Conservation (phyloP, 1,140 invertebrate species). For the Schlechtendalia chinensis region DNA sequence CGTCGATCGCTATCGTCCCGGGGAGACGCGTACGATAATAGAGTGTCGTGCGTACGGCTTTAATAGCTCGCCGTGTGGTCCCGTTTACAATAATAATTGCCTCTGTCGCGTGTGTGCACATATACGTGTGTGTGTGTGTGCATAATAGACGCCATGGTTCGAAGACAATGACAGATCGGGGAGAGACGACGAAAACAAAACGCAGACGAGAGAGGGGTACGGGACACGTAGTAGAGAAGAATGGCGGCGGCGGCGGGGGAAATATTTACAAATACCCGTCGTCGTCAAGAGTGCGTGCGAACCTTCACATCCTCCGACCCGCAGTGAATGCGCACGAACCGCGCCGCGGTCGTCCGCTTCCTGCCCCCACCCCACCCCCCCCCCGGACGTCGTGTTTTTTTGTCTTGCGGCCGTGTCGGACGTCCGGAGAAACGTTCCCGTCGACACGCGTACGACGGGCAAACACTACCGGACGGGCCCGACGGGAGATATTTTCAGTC, state of each 20-base stretch:
- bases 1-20: slow-evolving; percentile 9
- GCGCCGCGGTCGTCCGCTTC: not conserved
- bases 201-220: not conserved
- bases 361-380: too few species aligned
- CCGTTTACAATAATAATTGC: too few species aligned
- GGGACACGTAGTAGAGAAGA: not conserved
- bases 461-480: too few species aligned
- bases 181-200: not conserved
- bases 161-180: slow-evolving; percentile 30
- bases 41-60: slow-evolving; percentile 8
- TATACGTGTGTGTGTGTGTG: not conserved
- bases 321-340: not conserved
- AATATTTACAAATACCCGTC: not conserved
- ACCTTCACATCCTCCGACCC: slow-evolving; percentile 26
- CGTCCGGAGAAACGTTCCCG: too few species aligned
- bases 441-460: not conserved
- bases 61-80: slow-evolving; percentile 35
- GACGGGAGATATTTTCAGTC: not conserved
- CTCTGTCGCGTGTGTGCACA: too few species aligned
- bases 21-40: not conserved
- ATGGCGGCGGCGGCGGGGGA: not conserved
- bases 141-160: slow-evolving; percentile 10
- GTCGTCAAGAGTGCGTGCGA: slow-evolving; percentile 17
- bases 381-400: too few species aligned
- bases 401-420: too few species aligned